Conservation (phyloP, 2,113 vertebrate genomes). For the Chlorodrepanis virens region DNA sequence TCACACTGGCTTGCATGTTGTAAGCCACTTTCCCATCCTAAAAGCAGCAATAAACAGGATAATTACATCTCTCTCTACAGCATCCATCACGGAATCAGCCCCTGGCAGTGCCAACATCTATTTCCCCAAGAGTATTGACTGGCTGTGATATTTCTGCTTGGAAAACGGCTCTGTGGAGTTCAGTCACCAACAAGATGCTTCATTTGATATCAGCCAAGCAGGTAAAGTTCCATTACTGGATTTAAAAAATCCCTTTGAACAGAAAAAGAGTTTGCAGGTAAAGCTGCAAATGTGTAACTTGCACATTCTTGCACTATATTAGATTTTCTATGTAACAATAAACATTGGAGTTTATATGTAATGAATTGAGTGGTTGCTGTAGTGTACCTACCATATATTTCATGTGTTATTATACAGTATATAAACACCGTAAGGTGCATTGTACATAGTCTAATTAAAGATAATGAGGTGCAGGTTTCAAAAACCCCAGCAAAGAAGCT, state of each 20-base stretch:
- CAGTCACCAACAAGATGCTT: not conserved
- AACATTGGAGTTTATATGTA: not conserved
- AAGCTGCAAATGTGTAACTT: not conserved
- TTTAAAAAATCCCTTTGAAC: not conserved
- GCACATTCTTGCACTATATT: not conserved
- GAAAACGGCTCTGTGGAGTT: not conserved
- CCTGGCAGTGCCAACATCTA: not conserved
- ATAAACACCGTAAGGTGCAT: no score
- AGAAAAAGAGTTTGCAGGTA: not conserved
- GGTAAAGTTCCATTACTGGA: not conserved
- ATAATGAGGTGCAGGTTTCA: not conserved
- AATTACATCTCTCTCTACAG: not conserved
- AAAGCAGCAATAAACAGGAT: not conserved
- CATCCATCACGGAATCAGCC: not conserved
- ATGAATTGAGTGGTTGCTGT: not conserved
- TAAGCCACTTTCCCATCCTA: constrained; percentile 72
- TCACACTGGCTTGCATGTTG: constrained; percentile 70
- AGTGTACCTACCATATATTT: not conserved
- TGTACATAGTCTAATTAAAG: not conserved
- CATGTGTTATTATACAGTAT: not conserved
- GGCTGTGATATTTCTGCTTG: not conserved
- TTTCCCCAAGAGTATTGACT: not conserved
- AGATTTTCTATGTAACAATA: not conserved
- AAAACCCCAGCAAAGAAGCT: not conserved
- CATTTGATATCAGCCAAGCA: not conserved